Evolutionary conservation across 2,888 invertebrate species (phyloP).

Genomic region (Rhagonycha fulva): DNA sequence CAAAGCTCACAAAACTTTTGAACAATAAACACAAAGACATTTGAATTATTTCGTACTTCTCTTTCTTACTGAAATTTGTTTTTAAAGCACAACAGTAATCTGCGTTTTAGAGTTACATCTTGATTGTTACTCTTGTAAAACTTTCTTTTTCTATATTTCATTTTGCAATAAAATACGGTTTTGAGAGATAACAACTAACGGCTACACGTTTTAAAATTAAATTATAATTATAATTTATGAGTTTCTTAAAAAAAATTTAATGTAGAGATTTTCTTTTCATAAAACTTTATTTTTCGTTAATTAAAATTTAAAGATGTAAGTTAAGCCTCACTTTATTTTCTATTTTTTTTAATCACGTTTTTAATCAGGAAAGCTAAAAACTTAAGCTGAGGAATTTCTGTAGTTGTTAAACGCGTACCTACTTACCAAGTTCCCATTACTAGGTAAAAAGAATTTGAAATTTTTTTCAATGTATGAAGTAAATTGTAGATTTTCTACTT

Average conservation of each 20-base stretch:
- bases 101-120: slow-evolving; percentile 24
- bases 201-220: slow-evolving; percentile 1
- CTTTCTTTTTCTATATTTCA: slow-evolving; percentile 6
- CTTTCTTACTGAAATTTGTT: slow-evolving; percentile 35
- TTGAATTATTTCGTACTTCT: slow-evolving; percentile 39
- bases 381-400: too few relatives aligned
- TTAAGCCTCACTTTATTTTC: neutral
- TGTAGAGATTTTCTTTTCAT: neutral
- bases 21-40: slow-evolving; percentile 36
- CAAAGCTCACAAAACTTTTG: slow-evolving; percentile 31
- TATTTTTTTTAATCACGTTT: neutral
- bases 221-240: neutral
- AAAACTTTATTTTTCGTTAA: neutral
- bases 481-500: neutral
- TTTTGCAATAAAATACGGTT: slow-evolving; percentile 6
- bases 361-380: too few relatives aligned
- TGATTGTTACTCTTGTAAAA: slow-evolving; percentile 23
- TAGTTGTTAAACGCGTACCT: too few relatives aligned
- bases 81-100: slow-evolving; percentile 29
- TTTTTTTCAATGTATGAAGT: too few relatives aligned
- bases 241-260: neutral
- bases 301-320: neutral
- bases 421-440: too few relatives aligned
- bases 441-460: too few relatives aligned
- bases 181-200: neutral